A percentile compares a stretch with the other conserved stretches of the same genome.
Evolutionary conservation across 2,113 vertebrate genomes (phyloP).

Genomic region (Regulus satrapa): DNA sequence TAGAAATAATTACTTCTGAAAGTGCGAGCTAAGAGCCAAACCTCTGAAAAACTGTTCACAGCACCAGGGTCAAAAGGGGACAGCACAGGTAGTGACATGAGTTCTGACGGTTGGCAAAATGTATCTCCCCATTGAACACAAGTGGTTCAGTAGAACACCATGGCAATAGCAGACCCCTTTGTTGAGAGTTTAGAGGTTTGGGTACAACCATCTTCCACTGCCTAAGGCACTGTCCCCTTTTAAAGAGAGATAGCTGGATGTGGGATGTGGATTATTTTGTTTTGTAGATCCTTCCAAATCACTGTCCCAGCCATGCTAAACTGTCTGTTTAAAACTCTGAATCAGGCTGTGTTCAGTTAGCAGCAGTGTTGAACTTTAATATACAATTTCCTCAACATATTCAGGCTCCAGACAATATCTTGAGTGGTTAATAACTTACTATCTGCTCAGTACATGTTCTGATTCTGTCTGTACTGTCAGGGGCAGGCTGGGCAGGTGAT

Average conservation of each 20-base stretch:
- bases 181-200: background rate
- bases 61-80: background rate
- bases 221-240: background rate
- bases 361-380: background rate
- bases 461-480: background rate
- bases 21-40: background rate
- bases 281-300: background rate
- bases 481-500: background rate
- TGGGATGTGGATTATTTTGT: background rate
- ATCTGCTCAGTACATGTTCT: background rate
- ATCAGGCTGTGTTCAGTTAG: background rate
- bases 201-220: background rate
- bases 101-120: background rate
- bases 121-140: background rate
- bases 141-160: background rate
- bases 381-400: background rate
- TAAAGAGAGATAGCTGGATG: background rate
- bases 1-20: background rate
- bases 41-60: background rate
- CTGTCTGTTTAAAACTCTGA: background rate
- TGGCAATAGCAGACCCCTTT: background rate
- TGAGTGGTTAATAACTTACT: constrained; percentile 3
- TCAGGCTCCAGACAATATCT: background rate
- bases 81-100: background rate
- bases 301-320: background rate